Conservation (phyloP, 2,797 vertebrate species). For the Ambastaia sidthimunki region DNA sequence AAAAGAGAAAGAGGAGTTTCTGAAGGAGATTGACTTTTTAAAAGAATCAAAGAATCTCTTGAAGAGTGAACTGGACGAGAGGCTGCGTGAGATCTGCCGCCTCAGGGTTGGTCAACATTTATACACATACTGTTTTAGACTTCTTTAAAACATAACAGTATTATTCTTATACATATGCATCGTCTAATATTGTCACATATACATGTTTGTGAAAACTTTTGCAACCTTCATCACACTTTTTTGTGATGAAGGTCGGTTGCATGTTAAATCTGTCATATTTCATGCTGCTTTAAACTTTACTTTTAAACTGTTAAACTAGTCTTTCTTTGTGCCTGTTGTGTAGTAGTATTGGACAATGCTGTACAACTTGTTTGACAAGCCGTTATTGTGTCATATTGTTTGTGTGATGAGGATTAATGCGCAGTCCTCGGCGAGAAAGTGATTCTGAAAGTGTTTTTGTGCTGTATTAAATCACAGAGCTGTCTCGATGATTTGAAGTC, state of each 20-base stretch:
- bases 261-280: background rate
- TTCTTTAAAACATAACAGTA: background rate
- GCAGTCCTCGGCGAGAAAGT: background rate
- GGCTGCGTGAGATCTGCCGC: slow-evolving; percentile 58
- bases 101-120: slow-evolving; percentile 66
- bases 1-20: slow-evolving; percentile 69
- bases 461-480: slow-evolving; percentile 36
- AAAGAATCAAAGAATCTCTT: slow-evolving; percentile 63
- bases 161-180: background rate
- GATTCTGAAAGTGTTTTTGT: background rate
- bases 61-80: slow-evolving; percentile 58
- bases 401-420: background rate
- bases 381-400: slow-evolving; percentile 8
- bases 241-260: background rate
- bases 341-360: no score
- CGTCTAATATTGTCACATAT: no score
- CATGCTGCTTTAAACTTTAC: background rate
- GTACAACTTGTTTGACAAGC: background rate
- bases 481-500: slow-evolving; percentile 35
- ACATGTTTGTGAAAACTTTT: background rate
- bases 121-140: background rate
- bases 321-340: background rate
- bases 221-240: no score
- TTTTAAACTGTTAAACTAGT: no score
- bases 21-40: slow-evolving; percentile 58